Evolutionary conservation across 2,888 invertebrate genomes (phyloP), one percentile per base, ranked within the genome.

Genomic region (Campaea margaritaria): DNA sequence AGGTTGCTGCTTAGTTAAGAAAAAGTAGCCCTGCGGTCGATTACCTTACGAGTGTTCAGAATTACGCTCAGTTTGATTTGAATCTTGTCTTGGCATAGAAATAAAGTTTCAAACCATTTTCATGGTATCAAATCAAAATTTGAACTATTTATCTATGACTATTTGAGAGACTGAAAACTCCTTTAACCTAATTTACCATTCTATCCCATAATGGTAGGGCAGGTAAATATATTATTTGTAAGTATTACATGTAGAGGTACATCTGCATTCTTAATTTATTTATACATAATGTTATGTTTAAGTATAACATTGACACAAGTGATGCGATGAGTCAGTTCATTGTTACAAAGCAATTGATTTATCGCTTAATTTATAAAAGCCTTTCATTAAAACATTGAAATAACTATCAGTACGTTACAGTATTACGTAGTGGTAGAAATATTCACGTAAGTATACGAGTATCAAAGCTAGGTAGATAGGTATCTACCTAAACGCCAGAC

Each of bases 311-410:
- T 53, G 48, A 34, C 44, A 53, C 58, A 53, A 48, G 47, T 58
- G 58, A 3, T 9, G 16, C 12, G 34, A 27, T 48, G 16, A 43
- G 15, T 44, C 44, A 21, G 34, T 31, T 13, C 39, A 27, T 44
- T 41, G 39, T 58, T 31, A 46, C 58, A 44, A 58, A 53, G 38
- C 21, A 3, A 55, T 60, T 60, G 53, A 52, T 58, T 58, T 52
- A 59, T 59, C 12, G 15, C 41, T 34, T 52, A 47, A 46, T 46
- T 50, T 11, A 44, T 45, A 16, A 42, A 8, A 31, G 28, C 39
- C 44, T 38, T 44, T 39, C 44, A 39, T 45, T 49, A 12, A 13
- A 46, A 31, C 39, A 42, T n/a, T 10, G 28, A 38, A 38, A 28
- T 34, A 48, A 21, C 21, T 44, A 39, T 16, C 2, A 44, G 12